Percentiles rank a stretch among this genome's conserved stretches.
Conservation (phyloP, 2,888 invertebrate species). For the Pomacea canaliculata region DNA sequence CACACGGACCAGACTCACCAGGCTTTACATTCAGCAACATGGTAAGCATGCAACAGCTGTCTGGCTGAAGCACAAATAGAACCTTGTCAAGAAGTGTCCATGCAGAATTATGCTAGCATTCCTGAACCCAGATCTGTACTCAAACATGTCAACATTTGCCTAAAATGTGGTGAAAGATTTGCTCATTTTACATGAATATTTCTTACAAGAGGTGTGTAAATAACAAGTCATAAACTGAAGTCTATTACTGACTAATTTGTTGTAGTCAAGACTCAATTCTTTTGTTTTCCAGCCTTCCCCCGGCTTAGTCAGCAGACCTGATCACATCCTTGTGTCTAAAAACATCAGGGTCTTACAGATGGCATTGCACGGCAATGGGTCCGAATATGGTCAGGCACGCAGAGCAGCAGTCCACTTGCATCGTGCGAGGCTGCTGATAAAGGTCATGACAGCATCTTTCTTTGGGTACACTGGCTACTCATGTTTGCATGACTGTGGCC, state of each 20-base stretch:
- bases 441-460: slow-evolving; percentile 41
- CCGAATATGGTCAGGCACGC: slow-evolving; percentile 45
- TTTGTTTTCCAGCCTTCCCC: slow-evolving; percentile 55
- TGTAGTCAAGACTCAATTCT: neutral
- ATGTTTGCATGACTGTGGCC: slow-evolving; percentile 64
- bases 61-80: no score
- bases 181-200: no score
- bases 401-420: slow-evolving; percentile 43
- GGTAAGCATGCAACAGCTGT: slow-evolving; percentile 39
- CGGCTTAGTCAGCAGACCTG: slow-evolving; percentile 62
- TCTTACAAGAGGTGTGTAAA: no score
- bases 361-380: slow-evolving; percentile 46
- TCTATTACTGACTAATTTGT: no score
- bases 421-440: slow-evolving; percentile 44
- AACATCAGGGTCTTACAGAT: slow-evolving; percentile 36
- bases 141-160: no score
- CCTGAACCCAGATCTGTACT: no score
- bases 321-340: slow-evolving; percentile 53
- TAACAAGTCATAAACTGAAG: no score
- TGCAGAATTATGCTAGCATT: no score
- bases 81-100: no score
- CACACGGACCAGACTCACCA: slow-evolving; percentile 12
- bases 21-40: slow-evolving; percentile 64
- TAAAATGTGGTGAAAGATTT: no score
- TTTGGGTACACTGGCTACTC: slow-evolving; percentile 51